phyloP scores from a whole-genome alignment of 2,888 invertebrate species.

The Agrochola circellaris region DNA sequence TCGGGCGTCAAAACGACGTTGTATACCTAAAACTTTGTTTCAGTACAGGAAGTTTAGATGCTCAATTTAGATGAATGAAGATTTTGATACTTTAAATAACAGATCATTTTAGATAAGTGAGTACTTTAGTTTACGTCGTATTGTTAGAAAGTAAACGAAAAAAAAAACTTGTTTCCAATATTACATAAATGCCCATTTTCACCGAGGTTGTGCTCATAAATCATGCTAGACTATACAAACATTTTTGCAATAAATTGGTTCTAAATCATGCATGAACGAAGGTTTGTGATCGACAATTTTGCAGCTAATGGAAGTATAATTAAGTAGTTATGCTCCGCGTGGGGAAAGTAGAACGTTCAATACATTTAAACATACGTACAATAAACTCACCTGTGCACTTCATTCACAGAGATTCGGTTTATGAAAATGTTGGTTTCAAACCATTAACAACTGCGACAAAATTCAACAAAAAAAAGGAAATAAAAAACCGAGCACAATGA shows the following conservation, averaged over 20 bases:
- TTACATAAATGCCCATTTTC: background rate
- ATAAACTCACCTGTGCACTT: background rate
- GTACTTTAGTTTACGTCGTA: background rate
- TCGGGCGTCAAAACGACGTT: conserved; percentile 1
- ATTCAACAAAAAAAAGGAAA: too few relatives aligned
- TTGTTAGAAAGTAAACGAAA: background rate
- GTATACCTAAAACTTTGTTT: background rate
- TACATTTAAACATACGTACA: background rate
- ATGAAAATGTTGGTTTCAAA: too few relatives aligned
- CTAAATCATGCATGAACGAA: background rate
- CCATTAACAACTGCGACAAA: too few relatives aligned
- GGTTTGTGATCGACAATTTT: background rate
- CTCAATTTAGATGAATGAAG: background rate
- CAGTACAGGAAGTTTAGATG: conserved; percentile 9
- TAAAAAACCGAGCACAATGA: too few relatives aligned
- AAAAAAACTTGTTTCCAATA: too few relatives aligned
- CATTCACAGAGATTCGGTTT: too few relatives aligned
- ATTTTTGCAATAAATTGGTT: background rate
- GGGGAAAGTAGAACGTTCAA: background rate
- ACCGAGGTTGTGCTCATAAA: background rate
- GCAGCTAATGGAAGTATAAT: background rate
- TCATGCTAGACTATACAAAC: background rate
- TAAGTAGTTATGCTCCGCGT: background rate
- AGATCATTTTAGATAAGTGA: too few relatives aligned
- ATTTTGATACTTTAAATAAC: background rate